These are phyloP conservation scores for Florisuga fusca DNA, from an alignment of 2,797 vertebrate genomes.

Conservation along the genomic window DNA sequence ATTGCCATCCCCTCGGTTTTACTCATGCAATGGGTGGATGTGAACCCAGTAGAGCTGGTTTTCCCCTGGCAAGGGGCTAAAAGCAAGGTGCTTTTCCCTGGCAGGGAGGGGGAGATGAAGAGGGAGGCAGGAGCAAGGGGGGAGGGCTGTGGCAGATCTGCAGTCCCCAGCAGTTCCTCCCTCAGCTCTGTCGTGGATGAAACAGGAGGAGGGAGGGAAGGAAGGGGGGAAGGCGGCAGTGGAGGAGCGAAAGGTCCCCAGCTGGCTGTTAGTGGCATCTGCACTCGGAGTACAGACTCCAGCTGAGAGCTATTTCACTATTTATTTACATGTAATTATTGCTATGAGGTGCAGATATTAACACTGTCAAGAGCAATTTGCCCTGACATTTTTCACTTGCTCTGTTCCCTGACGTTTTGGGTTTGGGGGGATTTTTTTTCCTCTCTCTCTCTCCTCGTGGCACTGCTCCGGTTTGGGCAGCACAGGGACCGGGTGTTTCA, in stretches of 20 bases:
- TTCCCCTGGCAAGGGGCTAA: not conserved
- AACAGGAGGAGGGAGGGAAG: not conserved
- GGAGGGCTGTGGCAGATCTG: not conserved
- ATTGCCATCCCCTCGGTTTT: not conserved
- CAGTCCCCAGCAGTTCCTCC: not conserved
- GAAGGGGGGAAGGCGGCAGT: slow-evolving; percentile 32
- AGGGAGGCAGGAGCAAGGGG: not conserved
- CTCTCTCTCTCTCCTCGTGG: not conserved
- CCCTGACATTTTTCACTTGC: slow-evolving; percentile 99
- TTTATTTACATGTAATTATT: slow-evolving; percentile 99
- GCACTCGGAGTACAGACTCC: slow-evolving; percentile 87
- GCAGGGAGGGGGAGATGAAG: not conserved
- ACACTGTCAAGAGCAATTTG: slow-evolving; percentile 99
- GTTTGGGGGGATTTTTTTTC: slow-evolving; percentile 71
- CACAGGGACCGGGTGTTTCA: slow-evolving; percentile 61
- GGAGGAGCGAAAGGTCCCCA: slow-evolving; percentile 85
- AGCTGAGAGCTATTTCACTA: slow-evolving; percentile 97
- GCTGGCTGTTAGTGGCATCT: slow-evolving; percentile 87
- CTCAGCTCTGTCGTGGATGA: not conserved
- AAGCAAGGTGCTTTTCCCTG: not conserved
- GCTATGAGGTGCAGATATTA: slow-evolving; percentile 99
- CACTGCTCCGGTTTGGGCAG: slow-evolving; percentile 40
- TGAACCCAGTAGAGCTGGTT: not conserved
- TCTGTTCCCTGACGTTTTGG: slow-evolving; percentile 85
- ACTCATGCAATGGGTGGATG: fast-evolving